These are phyloP conservation scores for Microhierax caerulescens DNA, from an alignment of 2,797 vertebrate species.

Conservation along the genomic window DNA sequence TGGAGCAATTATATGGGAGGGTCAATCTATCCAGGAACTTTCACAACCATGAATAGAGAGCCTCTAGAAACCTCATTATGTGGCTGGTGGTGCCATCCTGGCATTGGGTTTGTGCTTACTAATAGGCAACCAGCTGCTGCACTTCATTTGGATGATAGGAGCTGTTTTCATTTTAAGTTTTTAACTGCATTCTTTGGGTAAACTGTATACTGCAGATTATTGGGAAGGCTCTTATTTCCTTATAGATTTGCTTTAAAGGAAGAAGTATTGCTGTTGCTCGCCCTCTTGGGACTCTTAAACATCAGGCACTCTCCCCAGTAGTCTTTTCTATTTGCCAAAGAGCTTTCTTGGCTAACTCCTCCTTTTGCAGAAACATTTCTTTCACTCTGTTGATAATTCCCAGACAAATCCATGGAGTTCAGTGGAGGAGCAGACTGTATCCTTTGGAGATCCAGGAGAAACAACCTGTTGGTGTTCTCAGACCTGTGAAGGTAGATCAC, in stretches of 20 bases:
- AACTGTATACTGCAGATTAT: background rate
- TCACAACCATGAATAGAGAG: background rate
- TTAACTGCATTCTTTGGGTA: background rate
- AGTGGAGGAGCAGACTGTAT: background rate
- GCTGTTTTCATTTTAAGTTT: background rate
- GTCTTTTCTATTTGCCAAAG: constrained; percentile 1
- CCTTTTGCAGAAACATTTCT: background rate
- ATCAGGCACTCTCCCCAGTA: background rate
- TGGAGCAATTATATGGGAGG: constrained; percentile 49
- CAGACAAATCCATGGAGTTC: background rate
- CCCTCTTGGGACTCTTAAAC: constrained; percentile 5
- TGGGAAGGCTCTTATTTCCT: constrained; percentile 3
- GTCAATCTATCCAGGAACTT: constrained; percentile 21
- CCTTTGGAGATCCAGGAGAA: background rate
- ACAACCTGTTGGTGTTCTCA: background rate
- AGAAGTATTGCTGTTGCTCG: constrained; percentile 2
- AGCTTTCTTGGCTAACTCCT: constrained; percentile 60
- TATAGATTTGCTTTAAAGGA: constrained; percentile 37
- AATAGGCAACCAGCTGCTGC: background rate
- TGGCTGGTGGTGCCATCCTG: background rate
- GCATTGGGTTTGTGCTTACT: background rate
- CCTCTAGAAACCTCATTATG: background rate
- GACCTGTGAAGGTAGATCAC: background rate
- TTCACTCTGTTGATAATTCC: background rate
- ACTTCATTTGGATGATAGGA: background rate